Conservation (phyloP, 2,888 invertebrate species). For the Sarcophaga carnaria region DNA sequence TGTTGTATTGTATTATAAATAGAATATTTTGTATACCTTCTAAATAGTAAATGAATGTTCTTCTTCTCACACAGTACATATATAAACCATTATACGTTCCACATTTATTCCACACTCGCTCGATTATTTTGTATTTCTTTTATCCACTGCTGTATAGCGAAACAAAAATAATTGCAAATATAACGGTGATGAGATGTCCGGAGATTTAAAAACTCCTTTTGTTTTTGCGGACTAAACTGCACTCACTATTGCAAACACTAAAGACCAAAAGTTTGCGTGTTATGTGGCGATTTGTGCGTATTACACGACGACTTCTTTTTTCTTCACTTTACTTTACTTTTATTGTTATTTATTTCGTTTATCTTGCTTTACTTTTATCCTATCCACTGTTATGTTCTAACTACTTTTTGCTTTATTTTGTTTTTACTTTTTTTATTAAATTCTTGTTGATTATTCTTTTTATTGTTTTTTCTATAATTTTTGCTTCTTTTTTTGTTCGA, state of each 20-base stretch:
- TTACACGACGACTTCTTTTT: background rate
- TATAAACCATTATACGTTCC: constrained; percentile 22
- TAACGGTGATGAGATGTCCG: too few species aligned
- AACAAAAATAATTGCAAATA: too few species aligned
- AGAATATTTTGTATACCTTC: constrained; percentile 59
- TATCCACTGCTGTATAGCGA: background rate
- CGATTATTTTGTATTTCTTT: background rate
- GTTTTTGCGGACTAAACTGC: background rate
- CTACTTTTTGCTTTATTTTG: constrained; percentile 17
- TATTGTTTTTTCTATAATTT: background rate
- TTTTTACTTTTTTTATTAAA: constrained; percentile 18
- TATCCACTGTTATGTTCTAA: background rate
- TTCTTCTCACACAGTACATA: background rate
- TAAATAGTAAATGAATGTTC: constrained; percentile 45
- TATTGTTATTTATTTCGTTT: background rate
- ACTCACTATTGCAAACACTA: background rate
- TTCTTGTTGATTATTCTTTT: background rate
- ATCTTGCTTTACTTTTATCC: too few species aligned
- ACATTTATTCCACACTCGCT: constrained; percentile 48
- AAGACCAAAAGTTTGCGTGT: constrained; percentile 14
- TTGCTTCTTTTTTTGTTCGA: too few species aligned
- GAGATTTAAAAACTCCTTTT: too few species aligned
- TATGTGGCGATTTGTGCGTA: background rate
- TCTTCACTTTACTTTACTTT: background rate
- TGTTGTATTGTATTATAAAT: constrained; percentile 41